A percentile compares a stretch with the other conserved stretches of the same genome.
phyloP scores from a whole-genome alignment of 2,888 invertebrate species.

The Barypeithes pellucidus region DNA sequence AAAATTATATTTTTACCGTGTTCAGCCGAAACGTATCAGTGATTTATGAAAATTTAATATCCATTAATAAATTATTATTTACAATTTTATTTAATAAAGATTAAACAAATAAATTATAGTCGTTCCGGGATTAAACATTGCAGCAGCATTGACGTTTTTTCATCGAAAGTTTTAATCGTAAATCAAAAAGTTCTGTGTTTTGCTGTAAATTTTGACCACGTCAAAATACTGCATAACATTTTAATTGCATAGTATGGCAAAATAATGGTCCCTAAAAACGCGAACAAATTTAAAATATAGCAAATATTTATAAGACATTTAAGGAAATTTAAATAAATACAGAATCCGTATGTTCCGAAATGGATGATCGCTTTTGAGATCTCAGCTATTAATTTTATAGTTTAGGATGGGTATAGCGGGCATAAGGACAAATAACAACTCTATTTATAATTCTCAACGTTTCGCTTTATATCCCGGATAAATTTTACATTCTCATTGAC shows the following conservation, averaged over 20 bases:
- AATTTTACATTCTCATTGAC: too few species aligned
- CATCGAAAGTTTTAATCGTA: neutral
- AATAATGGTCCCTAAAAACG: neutral
- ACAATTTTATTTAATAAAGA: neutral
- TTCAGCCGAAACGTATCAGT: neutral
- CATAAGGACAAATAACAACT: too few species aligned
- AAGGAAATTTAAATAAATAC: too few species aligned
- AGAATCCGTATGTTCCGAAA: too few species aligned
- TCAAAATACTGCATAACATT: neutral
- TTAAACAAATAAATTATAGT: neutral
- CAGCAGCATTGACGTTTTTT: neutral
- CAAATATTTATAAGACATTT: too few species aligned
- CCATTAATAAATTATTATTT: neutral
- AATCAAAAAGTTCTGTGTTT: conserved; percentile 1
- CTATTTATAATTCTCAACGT: too few species aligned
- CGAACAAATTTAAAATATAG: neutral
- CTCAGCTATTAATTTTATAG: too few species aligned
- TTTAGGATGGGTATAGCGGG: too few species aligned
- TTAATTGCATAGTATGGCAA: neutral
- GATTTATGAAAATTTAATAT: neutral
- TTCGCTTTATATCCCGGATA: too few species aligned
- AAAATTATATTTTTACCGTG: neutral
- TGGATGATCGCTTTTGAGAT: too few species aligned
- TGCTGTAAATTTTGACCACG: neutral
- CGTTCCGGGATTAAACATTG: neutral